Conservation (phyloP, 2,113 vertebrate species). For the Paradoxurus hermaphroditus region DNA sequence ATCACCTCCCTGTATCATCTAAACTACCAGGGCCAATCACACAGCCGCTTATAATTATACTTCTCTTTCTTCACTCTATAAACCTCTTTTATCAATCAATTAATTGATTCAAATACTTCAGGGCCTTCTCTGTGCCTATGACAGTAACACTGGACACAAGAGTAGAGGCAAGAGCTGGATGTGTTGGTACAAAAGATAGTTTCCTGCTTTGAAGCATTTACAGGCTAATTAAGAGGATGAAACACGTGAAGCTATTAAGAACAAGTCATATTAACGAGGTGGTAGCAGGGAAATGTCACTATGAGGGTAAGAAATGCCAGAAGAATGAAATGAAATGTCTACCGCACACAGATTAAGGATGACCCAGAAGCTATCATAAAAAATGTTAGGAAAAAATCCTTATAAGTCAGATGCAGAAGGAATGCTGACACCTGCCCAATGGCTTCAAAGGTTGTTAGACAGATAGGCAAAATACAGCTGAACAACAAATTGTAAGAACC, state of each 20-base stretch:
- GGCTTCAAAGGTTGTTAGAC: neutral
- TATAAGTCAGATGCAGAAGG: neutral
- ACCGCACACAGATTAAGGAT: neutral
- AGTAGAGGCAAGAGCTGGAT: neutral
- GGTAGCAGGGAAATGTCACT: neutral
- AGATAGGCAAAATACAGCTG: neutral
- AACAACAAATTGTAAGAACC: neutral
- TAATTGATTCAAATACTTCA: conserved; percentile 15
- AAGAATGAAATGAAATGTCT: neutral
- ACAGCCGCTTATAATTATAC: conserved; percentile 3
- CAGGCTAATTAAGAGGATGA: neutral
- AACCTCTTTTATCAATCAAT: neutral
- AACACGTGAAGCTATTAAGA: neutral
- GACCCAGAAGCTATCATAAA: neutral
- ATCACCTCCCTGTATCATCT: neutral
- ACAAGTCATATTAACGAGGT: neutral
- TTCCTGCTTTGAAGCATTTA: conserved; percentile 11
- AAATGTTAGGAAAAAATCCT: conserved; percentile 16
- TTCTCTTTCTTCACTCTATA: conserved; percentile 6
- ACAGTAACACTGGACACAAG: neutral
- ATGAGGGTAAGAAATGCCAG: neutral
- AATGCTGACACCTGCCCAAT: neutral
- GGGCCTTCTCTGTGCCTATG: neutral
- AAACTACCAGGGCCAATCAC: neutral
- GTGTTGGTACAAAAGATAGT: neutral